These are phyloP conservation scores for Solea solea DNA, from an alignment of 2,113 vertebrate species.

Conservation along the genomic window DNA sequence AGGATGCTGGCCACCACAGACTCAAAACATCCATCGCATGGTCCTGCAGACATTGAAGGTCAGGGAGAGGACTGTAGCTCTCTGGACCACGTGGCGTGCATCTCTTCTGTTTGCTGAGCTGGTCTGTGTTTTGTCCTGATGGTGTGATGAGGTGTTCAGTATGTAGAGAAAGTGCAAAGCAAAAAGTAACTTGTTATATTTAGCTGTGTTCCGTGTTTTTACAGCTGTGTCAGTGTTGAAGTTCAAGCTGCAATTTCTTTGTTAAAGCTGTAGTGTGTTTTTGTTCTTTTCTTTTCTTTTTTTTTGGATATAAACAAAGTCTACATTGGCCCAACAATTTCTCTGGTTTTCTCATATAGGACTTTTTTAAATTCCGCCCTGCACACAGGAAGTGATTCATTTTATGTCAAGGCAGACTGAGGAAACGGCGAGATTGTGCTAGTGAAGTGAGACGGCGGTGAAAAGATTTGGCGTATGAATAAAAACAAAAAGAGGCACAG, in stretches of 20 bases:
- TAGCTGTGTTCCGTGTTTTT: constrained; percentile 21
- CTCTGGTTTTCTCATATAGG: neutral
- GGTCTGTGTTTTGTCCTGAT: no score
- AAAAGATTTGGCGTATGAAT: no score
- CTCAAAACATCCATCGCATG: neutral
- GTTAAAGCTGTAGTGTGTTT: neutral
- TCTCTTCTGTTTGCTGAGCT: no score
- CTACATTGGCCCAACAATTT: neutral
- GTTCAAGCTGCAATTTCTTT: constrained; percentile 2
- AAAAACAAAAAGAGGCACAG: no score
- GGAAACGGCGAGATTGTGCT: no score
- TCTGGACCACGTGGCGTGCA: neutral
- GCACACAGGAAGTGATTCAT: no score
- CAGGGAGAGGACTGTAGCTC: neutral
- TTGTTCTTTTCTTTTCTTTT: no score
- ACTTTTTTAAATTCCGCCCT: no score
- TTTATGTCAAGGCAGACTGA: no score
- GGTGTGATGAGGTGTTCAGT: neutral
- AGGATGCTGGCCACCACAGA: neutral
- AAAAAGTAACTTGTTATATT: neutral
- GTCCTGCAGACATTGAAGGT: neutral
- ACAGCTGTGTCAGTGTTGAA: constrained; percentile 4
- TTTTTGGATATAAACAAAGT: no score
- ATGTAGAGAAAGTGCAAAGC: neutral
- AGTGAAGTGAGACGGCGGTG: no score